phyloP scores from a whole-genome alignment of 2,888 invertebrate genomes.

The Apamea anceps region DNA sequence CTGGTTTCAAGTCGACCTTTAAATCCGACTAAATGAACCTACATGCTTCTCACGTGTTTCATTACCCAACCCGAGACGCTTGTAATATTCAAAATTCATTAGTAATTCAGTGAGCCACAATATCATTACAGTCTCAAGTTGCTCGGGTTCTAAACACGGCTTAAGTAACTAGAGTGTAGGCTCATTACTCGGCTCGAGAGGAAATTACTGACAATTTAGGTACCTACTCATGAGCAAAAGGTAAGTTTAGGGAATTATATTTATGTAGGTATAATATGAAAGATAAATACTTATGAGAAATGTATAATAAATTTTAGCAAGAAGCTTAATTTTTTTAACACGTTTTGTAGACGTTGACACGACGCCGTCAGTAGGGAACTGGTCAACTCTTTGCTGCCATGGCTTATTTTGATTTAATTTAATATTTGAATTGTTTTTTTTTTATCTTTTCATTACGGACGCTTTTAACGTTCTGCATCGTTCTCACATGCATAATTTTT shows the following conservation, averaged over 20 bases:
- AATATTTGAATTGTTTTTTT: too few species aligned
- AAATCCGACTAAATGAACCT: not conserved
- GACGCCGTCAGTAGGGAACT: too few species aligned
- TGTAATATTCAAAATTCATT: conserved; percentile 49
- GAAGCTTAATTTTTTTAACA: not conserved
- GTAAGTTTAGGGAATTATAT: not conserved
- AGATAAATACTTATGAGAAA: not conserved
- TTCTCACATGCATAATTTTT: too few species aligned
- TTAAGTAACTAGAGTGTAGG: conserved; percentile 32
- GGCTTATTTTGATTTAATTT: too few species aligned
- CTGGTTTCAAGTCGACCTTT: not conserved
- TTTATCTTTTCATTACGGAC: too few species aligned
- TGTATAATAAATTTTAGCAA: too few species aligned
- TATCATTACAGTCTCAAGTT: conserved; percentile 32
- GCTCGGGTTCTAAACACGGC: conserved; percentile 21
- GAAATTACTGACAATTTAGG: not conserved
- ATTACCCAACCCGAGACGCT: conserved; percentile 14
- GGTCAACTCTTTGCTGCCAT: too few species aligned
- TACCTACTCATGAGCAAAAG: not conserved
- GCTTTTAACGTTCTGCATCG: too few species aligned
- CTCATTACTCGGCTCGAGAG: not conserved
- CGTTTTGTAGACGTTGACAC: too few species aligned
- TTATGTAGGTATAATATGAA: not conserved
- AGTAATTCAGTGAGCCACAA: conserved; percentile 42
- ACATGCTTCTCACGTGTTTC: not conserved